These are phyloP conservation scores for Forpus xanthops DNA, from an alignment of 2,797 vertebrate genomes.

Conservation along the genomic window DNA sequence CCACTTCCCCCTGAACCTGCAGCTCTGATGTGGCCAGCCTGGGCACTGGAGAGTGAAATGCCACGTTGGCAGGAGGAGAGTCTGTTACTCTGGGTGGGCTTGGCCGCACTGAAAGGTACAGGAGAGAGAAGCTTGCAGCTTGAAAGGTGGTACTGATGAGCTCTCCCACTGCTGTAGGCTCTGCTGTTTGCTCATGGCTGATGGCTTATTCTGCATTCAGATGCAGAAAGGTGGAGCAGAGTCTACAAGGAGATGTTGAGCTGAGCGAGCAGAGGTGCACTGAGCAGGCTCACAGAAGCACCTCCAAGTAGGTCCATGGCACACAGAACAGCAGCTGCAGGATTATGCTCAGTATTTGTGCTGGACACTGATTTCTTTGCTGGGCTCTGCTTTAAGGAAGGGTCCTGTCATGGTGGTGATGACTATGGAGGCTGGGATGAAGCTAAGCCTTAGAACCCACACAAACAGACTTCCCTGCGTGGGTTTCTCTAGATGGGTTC, in stretches of 20 bases:
- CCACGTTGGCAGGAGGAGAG: fast-evolving
- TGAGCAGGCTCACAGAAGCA: not conserved
- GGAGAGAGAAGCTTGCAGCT: not conserved
- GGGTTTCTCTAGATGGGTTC: not conserved
- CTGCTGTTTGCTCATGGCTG: not conserved
- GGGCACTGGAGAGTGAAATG: not conserved
- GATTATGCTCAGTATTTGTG: not conserved
- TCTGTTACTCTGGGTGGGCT: not conserved
- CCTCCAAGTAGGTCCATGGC: not conserved
- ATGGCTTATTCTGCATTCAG: not conserved
- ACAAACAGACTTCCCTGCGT: not conserved
- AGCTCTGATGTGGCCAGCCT: not conserved
- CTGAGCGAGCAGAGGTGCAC: not conserved
- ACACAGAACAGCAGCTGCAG: not conserved
- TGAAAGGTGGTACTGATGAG: not conserved
- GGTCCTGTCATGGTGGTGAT: not conserved
- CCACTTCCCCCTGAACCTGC: not conserved
- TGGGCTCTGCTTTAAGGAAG: not conserved
- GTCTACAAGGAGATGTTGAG: not conserved
- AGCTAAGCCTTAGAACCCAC: not conserved
- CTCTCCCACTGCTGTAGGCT: not conserved
- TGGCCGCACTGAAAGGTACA: not conserved
- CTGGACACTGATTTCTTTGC: not conserved
- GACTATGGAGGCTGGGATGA: not conserved
- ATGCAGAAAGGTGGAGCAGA: not conserved